Evolutionary conservation across 2,888 invertebrate genomes (phyloP), one percentile per base, ranked within the genome.

Genomic region (Megalurothrips usitatus): DNA sequence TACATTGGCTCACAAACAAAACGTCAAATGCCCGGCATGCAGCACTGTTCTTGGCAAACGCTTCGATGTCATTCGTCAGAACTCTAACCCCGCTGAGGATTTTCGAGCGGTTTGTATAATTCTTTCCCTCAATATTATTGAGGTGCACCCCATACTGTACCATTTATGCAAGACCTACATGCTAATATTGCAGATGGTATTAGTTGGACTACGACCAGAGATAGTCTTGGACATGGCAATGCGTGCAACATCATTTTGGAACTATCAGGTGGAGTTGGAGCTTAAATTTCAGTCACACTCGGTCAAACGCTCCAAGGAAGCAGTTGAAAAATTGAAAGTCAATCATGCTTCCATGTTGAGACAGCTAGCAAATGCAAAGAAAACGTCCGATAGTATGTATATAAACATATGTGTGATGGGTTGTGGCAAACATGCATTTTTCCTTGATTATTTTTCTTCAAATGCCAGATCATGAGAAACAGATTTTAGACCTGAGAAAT

Each of bases 151-250:
- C 80, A 80, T 14, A 78, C 79, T 52, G 81, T 78, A 28, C 26
- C 58, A 12, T n/a, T 52, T 19, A 68, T 26, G 17, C n/a, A 48
- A 81, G 49, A 52, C n/a, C 81, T 47, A 12, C 68, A 78, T 78
- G 78, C 52, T 52, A 23, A 78, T 81, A 80, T 83, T 82, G 28
- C 68, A 85, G 84, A 87, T 88, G 87, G 86, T 88, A 26, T 84
- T 88, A 48, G 87, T 87, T 58, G 88, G 88, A n/a, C 85, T 87
- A 82, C 86, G 86, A 82, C 88, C 88, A 79, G 88, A 88, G 82
- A 85, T 85, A 47, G 85, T 88, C 14, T 84, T 87, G 84, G 88
- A 89, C 82, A 86, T 88, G 26, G 86, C 86, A 81, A 85, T 86
- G 8, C 84, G 88, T 82, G 87, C 88, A 34, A 83, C 88, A 47